These are phyloP conservation scores for Sciaenops ocellatus DNA, from an alignment of 2,797 vertebrate species.

Conservation along the genomic window DNA sequence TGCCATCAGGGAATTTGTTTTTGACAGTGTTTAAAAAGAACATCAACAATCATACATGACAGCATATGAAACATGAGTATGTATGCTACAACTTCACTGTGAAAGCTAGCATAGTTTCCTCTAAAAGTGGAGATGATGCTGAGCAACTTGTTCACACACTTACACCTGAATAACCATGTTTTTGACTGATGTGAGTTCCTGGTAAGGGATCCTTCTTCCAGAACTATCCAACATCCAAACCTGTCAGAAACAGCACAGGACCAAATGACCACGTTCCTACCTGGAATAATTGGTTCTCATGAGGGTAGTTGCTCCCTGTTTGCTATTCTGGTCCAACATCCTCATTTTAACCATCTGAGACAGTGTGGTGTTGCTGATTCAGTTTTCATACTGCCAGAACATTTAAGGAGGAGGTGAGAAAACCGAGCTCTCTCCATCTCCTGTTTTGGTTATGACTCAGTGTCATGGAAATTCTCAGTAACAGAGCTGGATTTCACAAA, in stretches of 20 bases:
- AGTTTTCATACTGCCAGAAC: conserved; percentile 46
- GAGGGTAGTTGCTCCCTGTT: not conserved
- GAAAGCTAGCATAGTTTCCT: too few relatives aligned
- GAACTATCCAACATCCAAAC: not conserved
- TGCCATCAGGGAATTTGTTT: too few relatives aligned
- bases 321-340: conserved; percentile 13
- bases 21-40: too few relatives aligned
- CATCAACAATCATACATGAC: too few relatives aligned
- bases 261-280: not conserved
- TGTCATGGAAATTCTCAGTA: too few relatives aligned
- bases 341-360: conserved; percentile 5
- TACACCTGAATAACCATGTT: not conserved
- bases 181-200: not conserved
- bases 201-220: not conserved
- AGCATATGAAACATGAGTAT: too few relatives aligned
- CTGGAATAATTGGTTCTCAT: not conserved
- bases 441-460: conserved; percentile 43
- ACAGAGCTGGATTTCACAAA: too few relatives aligned
- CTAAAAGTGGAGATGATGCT: too few relatives aligned
- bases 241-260: not conserved
- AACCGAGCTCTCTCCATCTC: conserved; percentile 22
- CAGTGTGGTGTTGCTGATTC: conserved; percentile 35
- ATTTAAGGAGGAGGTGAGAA: conserved; percentile 70
- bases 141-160: not conserved
- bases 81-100: too few relatives aligned